Percentiles rank a stretch among this genome's conserved stretches.
Evolutionary conservation across 2,888 invertebrate genomes (phyloP).

Genomic region (Campaea margaritaria): DNA sequence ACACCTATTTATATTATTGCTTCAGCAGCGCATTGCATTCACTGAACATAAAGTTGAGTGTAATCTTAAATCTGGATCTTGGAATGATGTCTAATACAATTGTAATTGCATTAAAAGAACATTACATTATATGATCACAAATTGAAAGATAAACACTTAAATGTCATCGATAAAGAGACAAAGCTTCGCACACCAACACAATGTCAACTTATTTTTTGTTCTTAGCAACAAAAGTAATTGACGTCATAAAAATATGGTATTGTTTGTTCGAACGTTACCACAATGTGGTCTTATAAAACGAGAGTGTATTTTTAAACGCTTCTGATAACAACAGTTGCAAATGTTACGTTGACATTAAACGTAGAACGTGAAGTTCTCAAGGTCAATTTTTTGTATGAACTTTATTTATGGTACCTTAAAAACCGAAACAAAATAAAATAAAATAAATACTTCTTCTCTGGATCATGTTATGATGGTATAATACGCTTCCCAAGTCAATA

Average conservation of each 20-base stretch:
- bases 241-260: slow-evolving; percentile 53
- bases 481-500: no score
- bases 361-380: slow-evolving; percentile 3
- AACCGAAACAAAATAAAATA: no score
- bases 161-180: slow-evolving; percentile 5
- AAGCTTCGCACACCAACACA: slow-evolving; percentile 2
- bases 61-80: no score
- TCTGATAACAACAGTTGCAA: slow-evolving; percentile 7
- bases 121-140: not conserved
- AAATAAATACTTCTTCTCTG: no score
- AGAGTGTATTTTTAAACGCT: slow-evolving; percentile 35
- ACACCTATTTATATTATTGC: no score
- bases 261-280: slow-evolving; percentile 43
- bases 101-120: no score
- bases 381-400: no score
- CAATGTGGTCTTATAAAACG: slow-evolving; percentile 38
- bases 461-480: no score
- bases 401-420: no score
- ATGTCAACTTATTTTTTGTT: slow-evolving; percentile 6
- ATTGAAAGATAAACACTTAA: not conserved
- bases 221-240: slow-evolving; percentile 28
- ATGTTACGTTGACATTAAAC: slow-evolving; percentile 26
- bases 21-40: no score
- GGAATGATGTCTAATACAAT: no score
- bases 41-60: no score